Evolutionary conservation across 2,113 vertebrate species (phyloP), one percentile per base, ranked within the genome.

Genomic region (Martes martes): DNA sequence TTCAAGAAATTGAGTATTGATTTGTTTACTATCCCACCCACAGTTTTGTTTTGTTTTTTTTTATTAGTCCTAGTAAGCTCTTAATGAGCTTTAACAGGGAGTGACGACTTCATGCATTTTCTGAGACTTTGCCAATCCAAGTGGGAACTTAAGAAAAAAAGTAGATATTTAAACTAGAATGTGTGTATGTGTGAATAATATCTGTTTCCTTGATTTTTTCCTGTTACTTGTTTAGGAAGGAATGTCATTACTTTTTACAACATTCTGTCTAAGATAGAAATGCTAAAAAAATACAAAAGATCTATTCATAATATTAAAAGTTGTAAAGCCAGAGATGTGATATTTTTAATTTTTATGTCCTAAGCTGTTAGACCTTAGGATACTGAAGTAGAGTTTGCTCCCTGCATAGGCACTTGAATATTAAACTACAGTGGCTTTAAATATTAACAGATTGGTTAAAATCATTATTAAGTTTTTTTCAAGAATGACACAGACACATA

Each of bases 371-470:
- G 55, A 81, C 16, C 47, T 85, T 81, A 74, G 55, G 80, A 61
- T 47, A 91, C 81, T 87, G 26, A 87, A 42, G 28, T 78, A 9
- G 13, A 36, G 24, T 90, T 95, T 95, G 88, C 39, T 87, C 3
- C 33, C 80, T 65, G 55, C 16, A 23, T 47, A 91, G 76, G 9
- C 26, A n/a, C 39, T 96, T 96, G 91, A 94, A 93, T 92, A 92
- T 69, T 89, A 88, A 87, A 61, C 83, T 84, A 16, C 8, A 92
- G 65, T 52, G n/a, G 10, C 26, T 76, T 90, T 39, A 88, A 90
- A 61, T 89, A 87, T 90, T 82, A 94, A 89, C 79, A 83, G 59
- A 16, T 91, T 83, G 24, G 47, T 95, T 79, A 73, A 10, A 86
- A 59, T 61, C 65, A 36, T 79, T 78, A 65, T 74, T 71, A 28